Percentiles rank a stretch among this genome's conserved stretches.
phyloP scores from a whole-genome alignment of 2,113 vertebrate genomes.

The Sinosuthora webbiana region DNA sequence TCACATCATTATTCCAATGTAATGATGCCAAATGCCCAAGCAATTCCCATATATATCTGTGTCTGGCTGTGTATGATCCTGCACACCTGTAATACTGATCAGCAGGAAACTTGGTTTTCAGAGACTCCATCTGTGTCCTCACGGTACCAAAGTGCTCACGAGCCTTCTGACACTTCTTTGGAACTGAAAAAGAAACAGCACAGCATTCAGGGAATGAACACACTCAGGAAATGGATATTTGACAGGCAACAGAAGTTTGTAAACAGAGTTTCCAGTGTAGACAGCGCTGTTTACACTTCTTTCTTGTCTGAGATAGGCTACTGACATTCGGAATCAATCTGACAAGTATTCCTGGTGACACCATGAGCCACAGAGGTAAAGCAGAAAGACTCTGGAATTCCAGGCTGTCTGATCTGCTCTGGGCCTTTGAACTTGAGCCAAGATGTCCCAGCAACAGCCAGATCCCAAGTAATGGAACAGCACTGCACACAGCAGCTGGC shows the following conservation, averaged over 20 bases:
- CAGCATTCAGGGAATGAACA: neutral
- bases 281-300: fast-evolving
- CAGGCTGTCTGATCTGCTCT: neutral
- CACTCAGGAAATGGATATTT: neutral
- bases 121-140: slow-evolving; percentile 84
- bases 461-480: neutral
- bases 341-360: neutral
- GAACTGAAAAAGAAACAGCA: slow-evolving; percentile 78
- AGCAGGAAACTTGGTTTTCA: slow-evolving; percentile 93
- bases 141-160: slow-evolving; percentile 90
- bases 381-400: neutral
- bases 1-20: neutral
- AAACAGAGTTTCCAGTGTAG: neutral
- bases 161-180: slow-evolving; percentile 88
- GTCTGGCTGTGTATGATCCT: neutral
- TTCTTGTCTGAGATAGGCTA: neutral
- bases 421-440: neutral
- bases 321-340: neutral
- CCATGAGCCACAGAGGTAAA: neutral
- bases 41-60: neutral
- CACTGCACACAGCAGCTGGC: neutral
- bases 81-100: slow-evolving; percentile 96
- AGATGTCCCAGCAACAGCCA: neutral
- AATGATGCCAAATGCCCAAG: neutral
- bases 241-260: neutral